A percentile compares a stretch with the other conserved stretches of the same genome.
These are phyloP conservation scores for Paelopatides confundens DNA, from an alignment of 53 echinoderm and acorn worm species.

Conservation along the genomic window DNA sequence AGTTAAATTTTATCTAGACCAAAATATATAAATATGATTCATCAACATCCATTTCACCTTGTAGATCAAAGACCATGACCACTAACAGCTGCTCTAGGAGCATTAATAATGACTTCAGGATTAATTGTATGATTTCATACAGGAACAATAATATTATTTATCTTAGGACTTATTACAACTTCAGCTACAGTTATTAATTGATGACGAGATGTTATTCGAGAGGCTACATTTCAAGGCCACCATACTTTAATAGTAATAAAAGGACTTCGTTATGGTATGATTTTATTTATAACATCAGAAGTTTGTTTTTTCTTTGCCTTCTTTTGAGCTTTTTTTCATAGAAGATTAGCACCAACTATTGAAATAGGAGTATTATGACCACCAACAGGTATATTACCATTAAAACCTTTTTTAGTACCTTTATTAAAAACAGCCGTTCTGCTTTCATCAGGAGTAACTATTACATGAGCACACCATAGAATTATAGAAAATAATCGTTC, in stretches of 20 bases:
- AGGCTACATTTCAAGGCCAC: slow-evolving; percentile 61
- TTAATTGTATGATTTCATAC: slow-evolving; percentile 65
- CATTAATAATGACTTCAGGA: slow-evolving; percentile 66
- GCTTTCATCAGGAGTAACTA: slow-evolving; percentile 65
- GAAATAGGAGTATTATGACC: slow-evolving; percentile 67
- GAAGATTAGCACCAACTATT: slow-evolving; percentile 48
- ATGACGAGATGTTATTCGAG: slow-evolving; percentile 74
- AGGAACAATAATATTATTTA: background rate
- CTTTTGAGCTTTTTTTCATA: slow-evolving; percentile 70
- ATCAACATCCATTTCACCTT: slow-evolving; percentile 58
- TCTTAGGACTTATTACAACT: background rate
- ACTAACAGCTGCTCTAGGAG: slow-evolving; percentile 63
- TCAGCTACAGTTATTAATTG: slow-evolving; percentile 48
- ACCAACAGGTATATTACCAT: slow-evolving; percentile 43
- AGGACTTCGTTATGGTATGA: slow-evolving; percentile 67
- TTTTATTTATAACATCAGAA: slow-evolving; percentile 68
- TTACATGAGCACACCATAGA: slow-evolving; percentile 76
- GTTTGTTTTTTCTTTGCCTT: slow-evolving; percentile 74
- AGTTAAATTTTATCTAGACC: slow-evolving; percentile 45
- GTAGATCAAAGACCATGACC: slow-evolving; percentile 80
- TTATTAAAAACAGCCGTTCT: slow-evolving; percentile 69
- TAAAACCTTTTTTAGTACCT: slow-evolving; percentile 68
- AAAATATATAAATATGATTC: background rate
- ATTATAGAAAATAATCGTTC: slow-evolving; percentile 52
- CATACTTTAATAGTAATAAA: slow-evolving; percentile 58